Evolutionary conservation across 2,888 invertebrate species (phyloP).

Genomic region (Drosophila quasianomalipes): DNA sequence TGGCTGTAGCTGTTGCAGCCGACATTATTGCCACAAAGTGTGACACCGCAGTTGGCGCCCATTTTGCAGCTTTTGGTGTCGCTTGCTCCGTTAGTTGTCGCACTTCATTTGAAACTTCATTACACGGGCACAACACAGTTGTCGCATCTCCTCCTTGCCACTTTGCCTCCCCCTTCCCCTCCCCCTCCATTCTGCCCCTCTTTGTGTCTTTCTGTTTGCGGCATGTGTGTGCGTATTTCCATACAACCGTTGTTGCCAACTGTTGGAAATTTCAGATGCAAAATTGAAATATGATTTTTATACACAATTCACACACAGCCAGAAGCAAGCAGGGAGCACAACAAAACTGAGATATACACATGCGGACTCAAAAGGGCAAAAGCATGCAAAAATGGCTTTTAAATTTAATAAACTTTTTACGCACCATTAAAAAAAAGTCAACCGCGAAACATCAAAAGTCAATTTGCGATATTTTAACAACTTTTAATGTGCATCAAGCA

Average conservation of each 20-base stretch:
- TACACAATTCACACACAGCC: conserved; percentile 52
- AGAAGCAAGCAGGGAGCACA: conserved; percentile 5
- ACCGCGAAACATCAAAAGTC: conserved; percentile 82
- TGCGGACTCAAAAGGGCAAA: neutral
- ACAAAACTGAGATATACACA: conserved; percentile 26
- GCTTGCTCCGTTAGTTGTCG: conserved; percentile 73
- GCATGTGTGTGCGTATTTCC: conserved; percentile 22
- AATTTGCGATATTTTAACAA: conserved; percentile 78
- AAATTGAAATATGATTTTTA: conserved; percentile 78
- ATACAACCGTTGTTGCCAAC: conserved; percentile 54
- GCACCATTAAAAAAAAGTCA: conserved; percentile 77
- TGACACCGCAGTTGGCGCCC: conserved; percentile 71
- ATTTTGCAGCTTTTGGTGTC: conserved; percentile 44
- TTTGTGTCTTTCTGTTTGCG: neutral
- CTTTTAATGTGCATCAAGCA: conserved; percentile 69
- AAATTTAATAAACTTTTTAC: conserved; percentile 82
- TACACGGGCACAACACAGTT: conserved; percentile 54
- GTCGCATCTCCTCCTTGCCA: conserved; percentile 11
- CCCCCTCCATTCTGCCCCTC: neutral
- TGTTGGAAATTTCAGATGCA: conserved; percentile 53
- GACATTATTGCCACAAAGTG: conserved; percentile 77
- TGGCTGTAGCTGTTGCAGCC: conserved; percentile 27
- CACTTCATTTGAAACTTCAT: conserved; percentile 81
- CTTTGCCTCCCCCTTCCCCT: neutral
- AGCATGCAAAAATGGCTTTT: conserved; percentile 55